Evolutionary conservation across 1,140 invertebrate species (phyloP), one percentile per base, ranked within the genome.

Genomic region (Pseudobourletiella spinata): DNA sequence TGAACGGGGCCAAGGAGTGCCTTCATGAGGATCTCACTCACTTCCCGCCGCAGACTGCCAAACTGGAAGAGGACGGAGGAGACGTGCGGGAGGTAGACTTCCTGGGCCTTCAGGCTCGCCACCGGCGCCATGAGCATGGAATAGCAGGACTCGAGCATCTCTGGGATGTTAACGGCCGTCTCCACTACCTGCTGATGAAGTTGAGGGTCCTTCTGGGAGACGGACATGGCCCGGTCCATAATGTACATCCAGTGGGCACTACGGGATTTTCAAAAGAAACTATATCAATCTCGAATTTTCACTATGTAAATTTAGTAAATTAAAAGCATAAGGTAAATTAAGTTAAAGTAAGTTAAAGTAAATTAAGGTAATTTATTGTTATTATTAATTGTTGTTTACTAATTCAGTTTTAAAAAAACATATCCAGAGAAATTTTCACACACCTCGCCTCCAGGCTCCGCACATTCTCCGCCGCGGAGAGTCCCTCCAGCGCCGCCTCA

Each of bases 111-210:
- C 22, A 59, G 44, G 39, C 30, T 60, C 0, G 60, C 25, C 1
- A 65, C 79, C 63, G 86, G 84, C 11, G 87, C 81, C 30, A 89
- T 76, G 2, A 91, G 74, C 24, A 90, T 77, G 18, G 85, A 84
- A 67, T 86, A 86, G 68, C 85, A 87, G 1, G 86, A 83, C 71
- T 83, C 81, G 2, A 89, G 74, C 4, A 90, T 79, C 54, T 84
- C 82, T 1, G 81, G 79, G 30, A 83, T 84, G 1, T 78, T 76
- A 16, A 84, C 81, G 6, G 86, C 85, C 14, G 82, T 73, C 18
- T 70, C 68, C 6, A 75, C 72, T 14, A 78, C 73, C 24, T 64
- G 57, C 6, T 71, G 42, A 1, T 64, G 42, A 1, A 30, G 8
- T 50, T 62, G 3, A 26, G 14, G 3, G 50, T 25, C 64, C 18